A percentile compares a stretch with the other conserved stretches of the same genome.
Conservation (phyloP, 2,888 invertebrate species). For the Nemotelus nigrinus region DNA sequence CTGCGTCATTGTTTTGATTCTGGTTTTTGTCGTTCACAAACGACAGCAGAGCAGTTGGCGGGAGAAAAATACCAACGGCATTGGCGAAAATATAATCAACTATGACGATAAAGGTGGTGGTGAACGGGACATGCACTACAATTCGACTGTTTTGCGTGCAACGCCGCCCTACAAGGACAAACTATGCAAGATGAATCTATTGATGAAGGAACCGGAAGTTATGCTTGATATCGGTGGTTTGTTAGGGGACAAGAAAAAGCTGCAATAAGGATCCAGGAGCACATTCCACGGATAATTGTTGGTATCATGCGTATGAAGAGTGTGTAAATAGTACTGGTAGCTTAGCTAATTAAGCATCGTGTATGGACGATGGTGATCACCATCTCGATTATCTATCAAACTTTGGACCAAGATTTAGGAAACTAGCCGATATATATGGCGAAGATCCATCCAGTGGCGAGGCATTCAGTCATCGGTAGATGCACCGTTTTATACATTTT, state of each 20-base stretch:
- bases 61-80: slow-evolving; percentile 93
- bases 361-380: slow-evolving; percentile 91
- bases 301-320: slow-evolving; percentile 98
- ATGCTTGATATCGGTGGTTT: slow-evolving; percentile 90
- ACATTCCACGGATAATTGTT: slow-evolving; percentile 93
- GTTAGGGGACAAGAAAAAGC: slow-evolving; percentile 87
- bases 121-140: slow-evolving; percentile 85
- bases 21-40: slow-evolving; percentile 91
- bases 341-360: slow-evolving; percentile 90
- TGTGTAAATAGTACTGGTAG: slow-evolving; percentile 94
- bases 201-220: slow-evolving; percentile 66
- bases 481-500: too few relatives aligned
- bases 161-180: slow-evolving; percentile 65
- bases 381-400: slow-evolving; percentile 94
- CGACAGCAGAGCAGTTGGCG: slow-evolving; percentile 86
- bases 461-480: too few relatives aligned
- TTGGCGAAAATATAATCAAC: slow-evolving; percentile 95
- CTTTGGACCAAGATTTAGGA: slow-evolving; percentile 95
- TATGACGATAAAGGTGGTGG: slow-evolving; percentile 99
- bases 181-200: slow-evolving; percentile 62
- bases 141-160: slow-evolving; percentile 63
- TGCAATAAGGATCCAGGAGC: slow-evolving; percentile 93
- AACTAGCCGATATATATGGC: slow-evolving; percentile 94
- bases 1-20: slow-evolving; percentile 78
- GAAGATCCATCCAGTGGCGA: slow-evolving; percentile 85